Percentiles rank a stretch among this genome's conserved stretches.
phyloP scores from a whole-genome alignment of 2,113 vertebrate species.

The Donacobius atricapilla region DNA sequence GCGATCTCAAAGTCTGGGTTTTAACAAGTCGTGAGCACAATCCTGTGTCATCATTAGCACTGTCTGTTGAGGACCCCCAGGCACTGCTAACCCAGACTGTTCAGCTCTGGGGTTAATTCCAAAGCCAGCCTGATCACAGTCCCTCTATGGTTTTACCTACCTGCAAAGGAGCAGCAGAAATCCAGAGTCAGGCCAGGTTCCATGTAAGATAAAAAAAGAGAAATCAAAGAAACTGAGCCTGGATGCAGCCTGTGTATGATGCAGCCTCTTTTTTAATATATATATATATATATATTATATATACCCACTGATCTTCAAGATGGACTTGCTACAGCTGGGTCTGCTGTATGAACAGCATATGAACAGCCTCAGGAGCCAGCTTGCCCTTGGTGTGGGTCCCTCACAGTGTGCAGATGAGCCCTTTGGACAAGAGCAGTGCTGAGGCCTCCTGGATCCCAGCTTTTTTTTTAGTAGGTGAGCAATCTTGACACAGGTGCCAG shows the following conservation, averaged over 20 bases:
- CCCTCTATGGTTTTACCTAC: neutral
- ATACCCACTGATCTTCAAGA: neutral
- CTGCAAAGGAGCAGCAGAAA: neutral
- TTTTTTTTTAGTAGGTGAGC: neutral
- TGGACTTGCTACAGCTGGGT: accelerated
- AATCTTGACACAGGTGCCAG: neutral
- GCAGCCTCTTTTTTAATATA: too few species aligned
- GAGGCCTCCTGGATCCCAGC: neutral
- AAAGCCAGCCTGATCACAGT: neutral
- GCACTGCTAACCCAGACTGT: neutral
- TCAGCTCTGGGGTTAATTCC: neutral
- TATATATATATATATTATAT: too few species aligned
- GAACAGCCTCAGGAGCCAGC: neutral
- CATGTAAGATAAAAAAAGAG: neutral
- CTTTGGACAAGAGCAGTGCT: neutral
- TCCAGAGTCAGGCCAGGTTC: neutral
- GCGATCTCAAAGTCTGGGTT: neutral
- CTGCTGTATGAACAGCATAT: too few species aligned
- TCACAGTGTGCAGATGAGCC: accelerated
- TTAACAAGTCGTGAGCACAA: neutral
- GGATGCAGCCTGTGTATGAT: neutral
- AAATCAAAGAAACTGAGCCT: neutral
- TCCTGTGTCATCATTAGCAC: neutral
- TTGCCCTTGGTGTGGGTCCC: neutral
- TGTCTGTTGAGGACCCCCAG: neutral